Evolutionary conservation across 2,888 invertebrate species (phyloP), one percentile per base, ranked within the genome.

Genomic region (Microctonus brassicae): DNA sequence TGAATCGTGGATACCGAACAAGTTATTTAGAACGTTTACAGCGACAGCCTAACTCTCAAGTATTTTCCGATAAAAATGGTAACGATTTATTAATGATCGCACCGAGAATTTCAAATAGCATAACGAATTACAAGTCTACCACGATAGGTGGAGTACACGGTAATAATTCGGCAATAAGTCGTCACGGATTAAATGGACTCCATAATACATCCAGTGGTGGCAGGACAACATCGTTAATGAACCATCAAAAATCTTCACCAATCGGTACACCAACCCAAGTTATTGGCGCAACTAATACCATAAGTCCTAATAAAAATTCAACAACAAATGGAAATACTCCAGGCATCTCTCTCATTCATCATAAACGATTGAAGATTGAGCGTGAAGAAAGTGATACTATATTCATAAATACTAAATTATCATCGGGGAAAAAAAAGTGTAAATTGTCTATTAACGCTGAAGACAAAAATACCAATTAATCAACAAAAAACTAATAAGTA

Each of bases 11-110:
- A 63, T 63, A 52, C 53, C 39, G 47, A 13, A 10, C 61, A 11
- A 75, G 67, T 24, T 72, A 70, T 13, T 58, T 64, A 0, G 70
- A 75, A n/a, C 70, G 58, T 67, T 69, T 73, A 64, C 73, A 70
- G 9, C 74, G 69, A 10, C 69, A 61, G 29, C 9, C 58, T 1
- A 67, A 69, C 11, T 61, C 75, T 0, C 73, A 73, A 11, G 1
- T 70, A n/a, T 22, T 89, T 62, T 89, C 91, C 70, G 92, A 93
- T 78, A 88, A 90, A 29, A 92, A 92, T 79, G 91, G 92, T 0
- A 93, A 92, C 80, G 92, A 92, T 80, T 81, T 93, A 72, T 78
- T 93, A 70, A 93, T 93, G 92, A 93, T 93, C 11, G 92, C 92
- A 0, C 92, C 93, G 0, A 47, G 22, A 24, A 3, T 34, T 34